Conservation (phyloP, 2,888 invertebrate genomes). For the Patella pellucida region DNA sequence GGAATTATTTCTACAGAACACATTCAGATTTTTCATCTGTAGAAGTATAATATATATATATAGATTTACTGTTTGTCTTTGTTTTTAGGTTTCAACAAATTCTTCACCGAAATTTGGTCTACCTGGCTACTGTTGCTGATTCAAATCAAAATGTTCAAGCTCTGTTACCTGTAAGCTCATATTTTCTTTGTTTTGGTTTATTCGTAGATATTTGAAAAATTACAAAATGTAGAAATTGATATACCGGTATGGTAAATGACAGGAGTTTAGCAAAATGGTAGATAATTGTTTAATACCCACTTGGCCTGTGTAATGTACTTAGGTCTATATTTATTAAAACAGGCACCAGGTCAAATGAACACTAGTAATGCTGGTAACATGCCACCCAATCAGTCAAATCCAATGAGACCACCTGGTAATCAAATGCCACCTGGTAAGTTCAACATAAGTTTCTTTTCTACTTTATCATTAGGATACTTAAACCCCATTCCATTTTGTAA, state of each 20-base stretch:
- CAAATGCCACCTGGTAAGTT: background rate
- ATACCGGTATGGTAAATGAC: too few species aligned
- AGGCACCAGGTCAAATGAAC: slow-evolving; percentile 45
- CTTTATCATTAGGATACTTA: too few species aligned
- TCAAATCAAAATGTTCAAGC: slow-evolving; percentile 92
- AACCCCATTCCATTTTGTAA: too few species aligned
- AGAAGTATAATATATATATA: too few species aligned
- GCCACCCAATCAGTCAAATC: slow-evolving; percentile 27
- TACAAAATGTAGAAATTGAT: too few species aligned
- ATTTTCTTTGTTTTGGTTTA: background rate
- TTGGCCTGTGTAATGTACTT: too few species aligned
- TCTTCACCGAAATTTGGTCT: slow-evolving; percentile 94
- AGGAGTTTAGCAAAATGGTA: too few species aligned
- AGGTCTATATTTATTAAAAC: slow-evolving; percentile 12
- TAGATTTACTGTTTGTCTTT: too few species aligned
- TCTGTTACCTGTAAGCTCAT: slow-evolving; percentile 83
- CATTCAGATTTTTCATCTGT: too few species aligned
- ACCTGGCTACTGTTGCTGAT: slow-evolving; percentile 96
- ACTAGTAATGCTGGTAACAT: slow-evolving; percentile 27
- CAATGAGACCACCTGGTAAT: slow-evolving; percentile 37
- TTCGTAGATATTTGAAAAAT: background rate
- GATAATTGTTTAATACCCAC: too few species aligned
- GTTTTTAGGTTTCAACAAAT: slow-evolving; percentile 83
- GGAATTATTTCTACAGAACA: too few species aligned
- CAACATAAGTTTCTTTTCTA: too few species aligned